A percentile compares a stretch with the other conserved stretches of the same genome.
These are phyloP conservation scores for Hipposideros armiger DNA, from an alignment of 2,113 vertebrate genomes.

Conservation along the genomic window DNA sequence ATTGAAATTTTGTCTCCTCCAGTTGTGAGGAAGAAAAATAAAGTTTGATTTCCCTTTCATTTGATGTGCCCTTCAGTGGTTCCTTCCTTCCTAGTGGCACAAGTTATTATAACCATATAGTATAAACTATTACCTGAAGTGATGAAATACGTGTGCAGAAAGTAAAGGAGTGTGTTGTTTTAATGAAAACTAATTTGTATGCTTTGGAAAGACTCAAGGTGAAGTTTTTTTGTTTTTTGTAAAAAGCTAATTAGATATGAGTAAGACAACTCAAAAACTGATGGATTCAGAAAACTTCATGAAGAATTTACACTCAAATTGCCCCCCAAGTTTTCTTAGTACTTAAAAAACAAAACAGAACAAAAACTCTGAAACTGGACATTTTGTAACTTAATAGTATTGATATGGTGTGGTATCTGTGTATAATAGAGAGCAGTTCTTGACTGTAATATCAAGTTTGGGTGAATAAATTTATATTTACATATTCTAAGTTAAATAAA, in stretches of 20 bases:
- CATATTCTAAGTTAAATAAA: constrained; percentile 19
- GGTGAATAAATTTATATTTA: constrained; percentile 25
- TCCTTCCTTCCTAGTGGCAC: background rate
- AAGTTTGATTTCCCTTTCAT: background rate
- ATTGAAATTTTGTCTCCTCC: background rate
- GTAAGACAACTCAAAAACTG: constrained; percentile 13
- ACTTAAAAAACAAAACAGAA: background rate
- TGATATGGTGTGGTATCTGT: background rate
- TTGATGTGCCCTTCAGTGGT: background rate
- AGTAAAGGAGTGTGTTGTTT: background rate
- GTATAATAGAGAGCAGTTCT: background rate
- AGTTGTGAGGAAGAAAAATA: background rate
- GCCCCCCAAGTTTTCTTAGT: background rate
- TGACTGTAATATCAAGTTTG: background rate
- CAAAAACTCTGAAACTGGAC: background rate
- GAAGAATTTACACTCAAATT: background rate
- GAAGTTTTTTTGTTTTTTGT: background rate
- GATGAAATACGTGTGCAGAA: background rate
- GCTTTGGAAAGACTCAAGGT: constrained; percentile 57
- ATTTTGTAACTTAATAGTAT: background rate
- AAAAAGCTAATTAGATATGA: constrained; percentile 2
- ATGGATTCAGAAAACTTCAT: background rate
- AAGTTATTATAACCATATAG: background rate
- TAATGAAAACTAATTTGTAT: constrained; percentile 45
- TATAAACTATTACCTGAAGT: background rate